Percentiles rank a stretch among this genome's conserved stretches.
Evolutionary conservation across 2,888 invertebrate species (phyloP).

Genomic region (Trissonchulus sp.): DNA sequence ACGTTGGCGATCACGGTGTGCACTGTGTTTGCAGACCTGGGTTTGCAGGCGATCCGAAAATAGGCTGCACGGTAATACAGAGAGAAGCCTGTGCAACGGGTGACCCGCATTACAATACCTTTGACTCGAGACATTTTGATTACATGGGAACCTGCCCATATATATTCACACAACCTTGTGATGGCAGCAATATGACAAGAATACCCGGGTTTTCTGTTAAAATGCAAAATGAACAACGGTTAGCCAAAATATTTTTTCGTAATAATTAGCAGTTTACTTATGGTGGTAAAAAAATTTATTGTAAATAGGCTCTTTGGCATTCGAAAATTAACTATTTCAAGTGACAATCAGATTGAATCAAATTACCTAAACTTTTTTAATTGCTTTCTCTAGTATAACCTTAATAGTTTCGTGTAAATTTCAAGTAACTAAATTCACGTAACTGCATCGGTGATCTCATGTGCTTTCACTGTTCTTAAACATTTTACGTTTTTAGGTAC

Average conservation of each 20-base stretch:
- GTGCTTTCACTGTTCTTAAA: no score
- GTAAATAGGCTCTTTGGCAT: no score
- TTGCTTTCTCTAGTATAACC: no score
- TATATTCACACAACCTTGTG: constrained; percentile 42
- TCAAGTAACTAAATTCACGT: no score
- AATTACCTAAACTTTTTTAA: no score
- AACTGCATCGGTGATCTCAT: no score
- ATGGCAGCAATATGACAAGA: background rate
- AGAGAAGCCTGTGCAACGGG: constrained; percentile 42
- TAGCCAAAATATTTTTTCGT: no score
- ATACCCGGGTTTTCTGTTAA: background rate
- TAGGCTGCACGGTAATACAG: constrained; percentile 29
- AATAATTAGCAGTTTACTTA: background rate
- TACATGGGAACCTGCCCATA: constrained; percentile 49
- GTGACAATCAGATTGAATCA: no score
- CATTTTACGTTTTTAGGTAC: background rate
- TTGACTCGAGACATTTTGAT: constrained; percentile 46
- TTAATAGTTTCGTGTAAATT: no score
- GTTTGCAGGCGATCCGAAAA: constrained; percentile 34
- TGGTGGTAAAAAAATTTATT: background rate
- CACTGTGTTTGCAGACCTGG: constrained; percentile 43
- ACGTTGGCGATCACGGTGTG: constrained; percentile 40
- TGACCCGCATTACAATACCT: constrained; percentile 51
- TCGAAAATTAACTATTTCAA: no score
- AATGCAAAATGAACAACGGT: background rate